Evolutionary conservation across 2,888 invertebrate species (phyloP), one percentile per base, ranked within the genome.

Genomic region (Erpobdella octoculata): DNA sequence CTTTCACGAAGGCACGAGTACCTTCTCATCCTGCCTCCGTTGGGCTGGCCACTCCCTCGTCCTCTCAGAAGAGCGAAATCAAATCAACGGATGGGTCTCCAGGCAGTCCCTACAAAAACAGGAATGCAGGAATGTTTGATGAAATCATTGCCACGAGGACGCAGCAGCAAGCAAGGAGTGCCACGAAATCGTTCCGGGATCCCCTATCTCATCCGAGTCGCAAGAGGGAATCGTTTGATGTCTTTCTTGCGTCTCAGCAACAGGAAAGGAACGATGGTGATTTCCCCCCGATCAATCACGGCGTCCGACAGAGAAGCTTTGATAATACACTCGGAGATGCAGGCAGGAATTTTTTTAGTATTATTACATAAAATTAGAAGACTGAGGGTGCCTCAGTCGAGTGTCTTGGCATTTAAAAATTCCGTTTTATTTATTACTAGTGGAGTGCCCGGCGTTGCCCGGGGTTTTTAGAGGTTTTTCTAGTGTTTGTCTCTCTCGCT

Each of bases 91-190:
- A 35, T 15, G 35, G 31, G 62, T 62, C 35, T 5, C 62, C 62
- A 12, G 62, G 33, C 31, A 62, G 62, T 62, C 62, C 62, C 6
- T 62, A 62, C 62, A 62, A 62, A 35, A 62, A 62, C 28, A 62
- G 62, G 62, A 62, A 62, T 33, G 62, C 62, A 33, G 62, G 62
- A n/a, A 33, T 33, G 9, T 62, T 62, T 35, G 62, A 62, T 31
- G 33, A 62, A 35, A 33, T 62, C 28, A 28, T 62, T n/a, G 21
- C 35, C 12, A n/a, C 62, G 1, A n/a, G 35, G 9, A 28, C 31
- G n/a, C 31, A 33, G 62, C 62, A 28, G 9, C 62, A 31, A n/a
- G n/a, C 62, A 35, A 62, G 53, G 53, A 53, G 28, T 53, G 21
- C 28, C 6, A 28, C 28, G 5, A 53, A 53, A n/a, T 25, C 21